Evolutionary conservation across 2,797 vertebrate species (phyloP), one percentile per base, ranked within the genome.

Genomic region (Sebastes glaucus): DNA sequence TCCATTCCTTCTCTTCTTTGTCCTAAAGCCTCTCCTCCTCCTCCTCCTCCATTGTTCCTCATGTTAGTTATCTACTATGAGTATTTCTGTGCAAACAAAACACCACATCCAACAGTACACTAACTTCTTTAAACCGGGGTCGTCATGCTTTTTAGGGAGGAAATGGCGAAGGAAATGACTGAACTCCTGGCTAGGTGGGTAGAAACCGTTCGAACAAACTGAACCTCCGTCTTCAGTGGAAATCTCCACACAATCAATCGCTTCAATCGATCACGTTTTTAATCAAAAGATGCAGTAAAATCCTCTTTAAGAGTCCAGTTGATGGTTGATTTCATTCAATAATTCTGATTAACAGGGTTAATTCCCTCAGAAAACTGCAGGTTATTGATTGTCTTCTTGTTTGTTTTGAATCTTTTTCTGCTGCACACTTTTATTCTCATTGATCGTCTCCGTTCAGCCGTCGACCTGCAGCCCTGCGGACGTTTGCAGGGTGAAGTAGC

Each of bases 141-240:
- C 92, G 57, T 90, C 70, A n/a, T 94, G 93, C 96, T 93, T 96
- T 97, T 92, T 95, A 99, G 98, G 97, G 97, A 99, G 62, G 96
- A 99, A 94, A 98, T 99, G 97, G 97, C 96, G 70, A 96, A 95
- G 96, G 98, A 99, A 96, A 99, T 99, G 94, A 95, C 97, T 76
- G 96, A 97, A 85, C 93, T 98, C 80, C 95, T 99, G 92, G 93
- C 96, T 96, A 96, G 98, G 98, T 99, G 96, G 96, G 98, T 98
- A 86, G 49, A 83, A 74, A 25, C 4, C 25, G 35, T 16, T 56
- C 11, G 1, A 11, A 18, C 4, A 57, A 61, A 46, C 18, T 30
- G 1, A 30, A 33, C 4, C 28, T 20, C 16, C 4, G 60, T 70
- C 57, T 28, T 3, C 69, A 22, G n/a, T 28, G 6, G 23, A 10